Evolutionary conservation across 2,113 vertebrate genomes (phyloP), one percentile per base, ranked within the genome.

Genomic region (Salvelinus namaycush): DNA sequence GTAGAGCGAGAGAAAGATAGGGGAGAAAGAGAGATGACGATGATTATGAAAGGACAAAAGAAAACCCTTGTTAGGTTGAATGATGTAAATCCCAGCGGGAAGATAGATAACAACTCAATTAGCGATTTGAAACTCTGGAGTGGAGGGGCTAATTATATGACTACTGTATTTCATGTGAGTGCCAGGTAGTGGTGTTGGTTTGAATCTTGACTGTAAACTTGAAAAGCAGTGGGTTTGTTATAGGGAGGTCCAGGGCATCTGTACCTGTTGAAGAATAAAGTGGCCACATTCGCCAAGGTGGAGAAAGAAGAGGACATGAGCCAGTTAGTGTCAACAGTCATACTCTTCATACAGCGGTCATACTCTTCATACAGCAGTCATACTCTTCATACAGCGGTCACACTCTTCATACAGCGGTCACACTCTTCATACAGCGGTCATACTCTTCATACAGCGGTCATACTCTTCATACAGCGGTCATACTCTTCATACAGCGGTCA

Each of bases 231-330:
- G 54, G 71, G n/a, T 64, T 16, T 77, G 20, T 68, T 20, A 29
- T 26, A 99, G 98, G 98, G 98, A 11, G 98, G 98, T 11, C 98
- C 98, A 0, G 98, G 98, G 44, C 96, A 99, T 87, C 92, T 99
- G 22, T 99, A 99, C 83, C 87, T 99, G 82, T 89, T 99, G 86
- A 99, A 98, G 92, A 99, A 99, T 88, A 99, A 99, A 89, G 98
- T 99, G 27, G 97, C 97, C 72, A 99, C 98, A 1, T 99, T 99
- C 0, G 98, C 98, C 79, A 99, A 99, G 90, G 97, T 99, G 90
- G 97, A 98, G 89, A 99, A 99, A 81, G 98, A 99, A 74, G 98
- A 99, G 76, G 97, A 98, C 92, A 95, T 99, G 95, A 97, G 97
- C 93, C 94, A 96, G 98, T 99, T 91, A 97, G 97, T 94, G 0